Evolutionary conservation across 1,140 invertebrate genomes (phyloP).

Genomic region (Scaptomyza pallida): DNA sequence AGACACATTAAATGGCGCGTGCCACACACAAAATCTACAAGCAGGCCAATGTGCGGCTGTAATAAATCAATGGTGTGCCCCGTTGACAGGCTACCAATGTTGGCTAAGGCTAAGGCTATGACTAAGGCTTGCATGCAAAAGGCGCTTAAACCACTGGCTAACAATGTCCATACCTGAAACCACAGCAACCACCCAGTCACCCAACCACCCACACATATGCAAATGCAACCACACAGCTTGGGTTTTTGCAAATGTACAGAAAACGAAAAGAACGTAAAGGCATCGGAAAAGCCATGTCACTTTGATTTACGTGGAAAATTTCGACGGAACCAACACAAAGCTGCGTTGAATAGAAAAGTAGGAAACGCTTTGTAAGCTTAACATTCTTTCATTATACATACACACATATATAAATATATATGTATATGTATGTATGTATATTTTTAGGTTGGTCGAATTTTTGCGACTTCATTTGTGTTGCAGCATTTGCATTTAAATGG

Average conservation of each 20-base stretch:
- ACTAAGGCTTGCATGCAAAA: conserved; percentile 27
- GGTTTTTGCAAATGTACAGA: conserved; percentile 28
- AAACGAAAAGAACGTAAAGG: conserved; percentile 5
- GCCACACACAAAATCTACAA: conserved; percentile 43
- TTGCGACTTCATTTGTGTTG: conserved; percentile 47
- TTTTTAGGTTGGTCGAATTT: conserved; percentile 39
- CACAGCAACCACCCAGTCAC: conserved; percentile 1
- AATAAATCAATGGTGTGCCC: conserved; percentile 66
- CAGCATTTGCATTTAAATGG: conserved; percentile 66
- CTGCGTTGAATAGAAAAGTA: conserved; percentile 4
- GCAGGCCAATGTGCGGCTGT: not conserved
- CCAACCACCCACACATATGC: conserved; percentile 1
- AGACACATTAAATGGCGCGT: conserved; percentile 69
- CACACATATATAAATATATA: too few relatives aligned
- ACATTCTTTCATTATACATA: conserved; percentile 1
- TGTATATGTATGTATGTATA: not conserved
- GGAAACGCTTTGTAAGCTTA: conserved; percentile 11
- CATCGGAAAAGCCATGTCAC: conserved; percentile 53
- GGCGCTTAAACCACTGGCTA: conserved; percentile 12
- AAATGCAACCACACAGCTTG: conserved; percentile 35
- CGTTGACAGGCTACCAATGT: conserved; percentile 67
- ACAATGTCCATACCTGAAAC: not conserved
- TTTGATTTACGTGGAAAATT: conserved; percentile 69
- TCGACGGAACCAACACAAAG: conserved; percentile 14
- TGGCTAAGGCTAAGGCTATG: not conserved